A percentile compares a stretch with the other conserved stretches of the same genome.
phyloP scores from a whole-genome alignment of 2,888 invertebrate genomes.

The Drosophila neoperkinsi region DNA sequence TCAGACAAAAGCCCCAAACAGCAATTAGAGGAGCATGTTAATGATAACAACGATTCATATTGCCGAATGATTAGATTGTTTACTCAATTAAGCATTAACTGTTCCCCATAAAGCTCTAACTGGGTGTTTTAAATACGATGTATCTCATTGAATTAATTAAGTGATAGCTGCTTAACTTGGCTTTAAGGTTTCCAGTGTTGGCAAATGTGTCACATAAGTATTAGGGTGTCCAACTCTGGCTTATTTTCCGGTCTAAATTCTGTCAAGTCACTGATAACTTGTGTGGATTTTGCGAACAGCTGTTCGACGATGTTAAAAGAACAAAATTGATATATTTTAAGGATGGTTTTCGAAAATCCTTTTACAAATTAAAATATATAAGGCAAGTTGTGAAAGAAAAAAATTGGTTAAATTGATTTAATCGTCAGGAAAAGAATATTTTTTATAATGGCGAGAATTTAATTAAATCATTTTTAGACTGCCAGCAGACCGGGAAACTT shows the following conservation, averaged over 20 bases:
- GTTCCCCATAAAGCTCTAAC: background rate
- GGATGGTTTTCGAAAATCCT: background rate
- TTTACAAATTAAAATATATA: background rate
- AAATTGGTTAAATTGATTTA: background rate
- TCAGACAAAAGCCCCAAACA: constrained; percentile 25
- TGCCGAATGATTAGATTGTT: constrained; percentile 22
- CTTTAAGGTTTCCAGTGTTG: background rate
- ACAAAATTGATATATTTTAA: background rate
- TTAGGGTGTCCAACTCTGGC: background rate
- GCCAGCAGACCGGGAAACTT: background rate
- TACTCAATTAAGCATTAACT: background rate
- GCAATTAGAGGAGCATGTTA: constrained; percentile 46
- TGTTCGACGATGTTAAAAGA: background rate
- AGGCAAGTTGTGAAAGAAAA: background rate
- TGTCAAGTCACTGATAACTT: background rate
- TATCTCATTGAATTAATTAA: background rate
- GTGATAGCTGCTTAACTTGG: background rate
- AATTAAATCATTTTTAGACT: background rate
- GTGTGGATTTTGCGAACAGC: background rate
- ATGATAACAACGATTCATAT: constrained; percentile 30
- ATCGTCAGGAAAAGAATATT: background rate
- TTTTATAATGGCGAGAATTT: background rate
- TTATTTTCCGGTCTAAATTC: background rate
- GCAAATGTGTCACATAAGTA: background rate
- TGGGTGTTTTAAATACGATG: background rate